Evolutionary conservation across 2,888 invertebrate species (phyloP).

Genomic region (Tridacna gigas): DNA sequence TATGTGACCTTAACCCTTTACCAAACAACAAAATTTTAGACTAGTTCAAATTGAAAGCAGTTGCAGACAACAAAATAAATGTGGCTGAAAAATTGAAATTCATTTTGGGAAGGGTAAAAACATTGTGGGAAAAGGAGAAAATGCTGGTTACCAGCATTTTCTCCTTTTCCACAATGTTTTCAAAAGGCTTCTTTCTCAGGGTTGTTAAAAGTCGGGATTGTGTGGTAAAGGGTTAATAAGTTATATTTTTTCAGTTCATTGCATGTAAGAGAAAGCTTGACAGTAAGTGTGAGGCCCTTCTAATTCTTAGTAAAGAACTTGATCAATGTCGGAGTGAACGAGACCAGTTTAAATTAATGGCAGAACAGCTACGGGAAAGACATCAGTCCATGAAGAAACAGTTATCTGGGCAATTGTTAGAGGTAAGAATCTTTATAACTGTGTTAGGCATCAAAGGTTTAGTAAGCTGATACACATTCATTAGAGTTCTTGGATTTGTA

Average conservation of each 20-base stretch:
- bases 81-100: too few relatives aligned
- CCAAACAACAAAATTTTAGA: too few relatives aligned
- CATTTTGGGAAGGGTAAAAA: neutral
- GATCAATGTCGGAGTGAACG: slow-evolving; percentile 92
- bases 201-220: neutral
- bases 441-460: neutral
- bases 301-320: slow-evolving; percentile 91
- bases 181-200: neutral
- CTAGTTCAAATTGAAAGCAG: too few relatives aligned
- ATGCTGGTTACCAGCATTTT: neutral
- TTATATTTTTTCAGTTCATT: slow-evolving; percentile 71
- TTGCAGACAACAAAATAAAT: too few relatives aligned
- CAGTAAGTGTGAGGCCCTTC: slow-evolving; percentile 92
- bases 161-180: neutral
- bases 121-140: neutral
- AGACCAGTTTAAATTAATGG: slow-evolving; percentile 92
- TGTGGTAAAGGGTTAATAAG: neutral
- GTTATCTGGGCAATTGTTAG: slow-evolving; percentile 76
- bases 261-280: slow-evolving; percentile 88
- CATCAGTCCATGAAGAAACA: slow-evolving; percentile 84
- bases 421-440: slow-evolving; percentile 58
- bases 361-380: slow-evolving; percentile 90
- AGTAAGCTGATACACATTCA: neutral
- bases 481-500: neutral
- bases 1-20: too few relatives aligned